Conservation (phyloP, 2,888 invertebrate genomes). For the Loripinus fragilis region DNA sequence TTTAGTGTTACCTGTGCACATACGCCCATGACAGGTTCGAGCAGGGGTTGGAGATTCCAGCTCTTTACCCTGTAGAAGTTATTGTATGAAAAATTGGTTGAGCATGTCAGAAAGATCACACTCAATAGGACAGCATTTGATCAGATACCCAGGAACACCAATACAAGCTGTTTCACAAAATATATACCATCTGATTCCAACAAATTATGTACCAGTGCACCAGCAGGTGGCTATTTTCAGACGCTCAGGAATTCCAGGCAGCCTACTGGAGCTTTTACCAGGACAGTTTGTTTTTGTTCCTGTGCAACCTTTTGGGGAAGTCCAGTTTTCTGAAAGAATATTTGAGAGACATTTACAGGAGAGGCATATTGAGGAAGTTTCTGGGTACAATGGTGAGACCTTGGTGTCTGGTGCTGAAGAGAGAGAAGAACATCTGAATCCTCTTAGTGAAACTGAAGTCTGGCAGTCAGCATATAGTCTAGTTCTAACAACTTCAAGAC, state of each 20-base stretch:
- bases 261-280: slow-evolving; percentile 34
- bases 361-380: background rate
- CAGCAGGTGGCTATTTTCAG: slow-evolving; percentile 43
- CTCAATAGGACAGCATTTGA: too few relatives aligned
- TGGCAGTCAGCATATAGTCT: slow-evolving; percentile 19
- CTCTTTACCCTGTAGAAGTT: too few relatives aligned
- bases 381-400: background rate
- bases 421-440: background rate
- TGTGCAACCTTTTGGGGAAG: slow-evolving; percentile 5
- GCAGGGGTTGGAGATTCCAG: too few relatives aligned
- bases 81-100: too few relatives aligned
- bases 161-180: slow-evolving; percentile 23
- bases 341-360: background rate
- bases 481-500: background rate
- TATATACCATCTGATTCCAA: slow-evolving; percentile 42
- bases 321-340: background rate
- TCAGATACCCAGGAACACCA: slow-evolving; percentile 27
- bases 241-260: slow-evolving; percentile 44
- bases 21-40: too few relatives aligned
- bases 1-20: too few relatives aligned
- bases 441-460: slow-evolving; percentile 14
- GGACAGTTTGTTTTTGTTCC: slow-evolving; percentile 51
- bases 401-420: background rate
- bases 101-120: too few relatives aligned
- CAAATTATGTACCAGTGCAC: slow-evolving; percentile 48